A percentile compares a stretch with the other conserved stretches of the same genome.
Evolutionary conservation across 2,113 vertebrate species (phyloP).

Genomic region (Chunga burmeisteri): DNA sequence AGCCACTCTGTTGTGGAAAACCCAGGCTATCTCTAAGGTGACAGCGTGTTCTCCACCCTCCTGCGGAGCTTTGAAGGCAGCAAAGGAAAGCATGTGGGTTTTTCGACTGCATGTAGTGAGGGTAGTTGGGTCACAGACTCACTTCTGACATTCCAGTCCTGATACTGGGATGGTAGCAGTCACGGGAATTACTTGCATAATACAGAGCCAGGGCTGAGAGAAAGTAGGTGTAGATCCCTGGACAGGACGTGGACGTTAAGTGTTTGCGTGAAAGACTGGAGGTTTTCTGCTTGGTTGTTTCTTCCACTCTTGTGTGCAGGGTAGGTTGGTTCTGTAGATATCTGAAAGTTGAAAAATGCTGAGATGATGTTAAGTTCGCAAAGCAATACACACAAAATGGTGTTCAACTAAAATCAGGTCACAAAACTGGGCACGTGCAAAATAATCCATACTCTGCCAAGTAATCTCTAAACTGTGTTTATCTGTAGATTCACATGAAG

Average conservation of each 20-base stretch:
- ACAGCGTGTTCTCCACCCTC: not conserved
- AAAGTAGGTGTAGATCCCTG: not conserved
- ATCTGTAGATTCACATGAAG: not conserved
- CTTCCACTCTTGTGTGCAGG: not conserved
- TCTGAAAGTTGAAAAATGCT: not conserved
- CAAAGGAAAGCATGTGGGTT: accelerated
- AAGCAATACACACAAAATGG: not conserved
- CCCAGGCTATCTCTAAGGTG: accelerated
- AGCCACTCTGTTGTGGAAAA: not conserved
- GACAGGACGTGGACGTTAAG: not conserved
- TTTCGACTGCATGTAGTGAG: not conserved
- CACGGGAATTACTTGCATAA: not conserved
- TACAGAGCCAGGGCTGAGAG: not conserved
- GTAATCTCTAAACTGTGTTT: not conserved
- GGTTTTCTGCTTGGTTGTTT: not conserved
- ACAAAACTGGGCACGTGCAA: not conserved
- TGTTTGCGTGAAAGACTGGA: not conserved
- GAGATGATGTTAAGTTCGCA: not conserved
- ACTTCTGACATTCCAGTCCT: not conserved
- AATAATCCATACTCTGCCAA: not conserved
- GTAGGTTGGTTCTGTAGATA: not conserved
- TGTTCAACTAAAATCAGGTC: not conserved
- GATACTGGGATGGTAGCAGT: not conserved
- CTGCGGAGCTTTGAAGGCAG: not conserved
- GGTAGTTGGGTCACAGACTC: not conserved